Base-by-base conservation (phyloP, 2,797 vertebrate species). In the Bovichtus diacanthus region DNA sequence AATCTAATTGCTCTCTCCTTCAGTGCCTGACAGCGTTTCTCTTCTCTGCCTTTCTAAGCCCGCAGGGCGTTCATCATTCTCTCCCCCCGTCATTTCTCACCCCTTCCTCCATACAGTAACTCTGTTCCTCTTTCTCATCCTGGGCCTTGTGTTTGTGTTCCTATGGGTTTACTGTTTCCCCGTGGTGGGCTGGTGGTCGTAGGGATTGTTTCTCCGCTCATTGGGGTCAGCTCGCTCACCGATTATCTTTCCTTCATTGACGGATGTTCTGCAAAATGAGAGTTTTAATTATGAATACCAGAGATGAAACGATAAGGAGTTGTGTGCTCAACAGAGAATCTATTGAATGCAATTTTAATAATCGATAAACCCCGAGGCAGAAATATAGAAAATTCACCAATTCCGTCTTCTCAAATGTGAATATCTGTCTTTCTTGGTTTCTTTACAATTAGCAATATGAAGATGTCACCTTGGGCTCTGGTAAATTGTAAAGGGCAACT, bases 1-100 rank as follows among this genome's bases (percentile, higher is more conserved):
- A 93, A 94, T 95, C 92, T 95, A 94, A 93, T 93, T 92, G 92
- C 91, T 89, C 84, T 93, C 88, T 93, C 90, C 89, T 90, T 89
- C 84, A 76, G 87, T 83, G 89, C 88, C 84, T 86, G 82, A 88
- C 73, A 82, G 83, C 81, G 65, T 78, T 86, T 87, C 88, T 86
- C 88, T 88, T 77, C 82, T 74, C 76, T 88, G 75, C 66, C 78
- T 86, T 86, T 82, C 87, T 67, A 81, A 80, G 80, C 87, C 85
- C 53, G 56, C 77, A 76, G 86, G 83, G 87, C 29, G 51, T 43
- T 23, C 84, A 80, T 87, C 86, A 74, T 80, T 84, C 81, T 81
- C 72, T 49, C 49, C 29, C 63, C 47, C 36, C 23, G 25, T 72
- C 85, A 85, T 89, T 81, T 90, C 78, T 90, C 74, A 87, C 59